Base-by-base conservation (phyloP, 2,888 invertebrate genomes). In the Lasius platythorax region DNA sequence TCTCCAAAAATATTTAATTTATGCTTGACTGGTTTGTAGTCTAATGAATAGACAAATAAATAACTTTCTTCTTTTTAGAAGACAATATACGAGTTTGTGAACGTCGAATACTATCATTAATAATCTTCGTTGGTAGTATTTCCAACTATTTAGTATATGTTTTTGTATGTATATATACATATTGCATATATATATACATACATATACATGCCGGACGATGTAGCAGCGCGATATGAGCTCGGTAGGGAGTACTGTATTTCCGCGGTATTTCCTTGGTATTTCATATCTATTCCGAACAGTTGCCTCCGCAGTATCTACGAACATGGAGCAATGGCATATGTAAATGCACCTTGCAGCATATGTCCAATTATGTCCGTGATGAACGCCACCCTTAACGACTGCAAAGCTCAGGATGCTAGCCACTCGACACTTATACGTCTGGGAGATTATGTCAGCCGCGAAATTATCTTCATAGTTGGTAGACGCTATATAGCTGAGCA, bases 191-290 rank as follows among this genome's bases (percentile, higher is more conserved):
- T n/a, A 5, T 53, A 28, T 12, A 15, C 11, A 40, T 23, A 33
- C 15, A n/a, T 23, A 70, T 5, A 68, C 70, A 66, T 53, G 67
- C 58, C 81, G 56, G 67, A 70, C 75, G 58, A 88, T 89, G 90
- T 83, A 88, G 23, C n/a, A 82, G 33, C 18, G 3, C 6, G 67
- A 50, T 43, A 61, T 15, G 74, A 70, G 33, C 75, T 33, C 30
- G 23, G 37, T 12, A 43, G 40, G 12, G 37, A 68, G n/a, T 53
- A n/a, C 64, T 84, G 66, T 53, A 85, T 83, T 78, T 83, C 64
- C n/a, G 40, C 11, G 79, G 63, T 43, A 84, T 82, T 73, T 86
- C 82, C 73, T 72, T 81, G 61, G 58, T 84, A 82, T 87, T 89
- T 85, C 81, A 63, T 74, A 76, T 84, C 72, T 50, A 81, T 68